phyloP scores from a whole-genome alignment of 2,113 vertebrate genomes.

The Noctilio leporinus region DNA sequence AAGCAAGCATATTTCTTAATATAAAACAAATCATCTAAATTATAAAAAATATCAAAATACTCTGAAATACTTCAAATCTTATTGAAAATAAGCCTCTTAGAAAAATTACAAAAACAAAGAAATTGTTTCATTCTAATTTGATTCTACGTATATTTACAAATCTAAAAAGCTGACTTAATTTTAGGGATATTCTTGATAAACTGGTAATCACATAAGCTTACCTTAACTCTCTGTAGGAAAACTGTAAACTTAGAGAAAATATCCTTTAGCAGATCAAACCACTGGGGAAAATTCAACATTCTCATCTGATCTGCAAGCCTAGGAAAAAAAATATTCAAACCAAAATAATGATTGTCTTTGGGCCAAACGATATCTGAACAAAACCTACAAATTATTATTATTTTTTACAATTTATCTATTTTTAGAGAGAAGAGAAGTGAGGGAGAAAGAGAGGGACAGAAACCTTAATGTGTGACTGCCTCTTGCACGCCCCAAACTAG shows the following conservation, averaged over 20 bases:
- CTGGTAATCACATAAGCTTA: conserved; percentile 66
- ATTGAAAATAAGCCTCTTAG: conserved; percentile 19
- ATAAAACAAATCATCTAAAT: conserved; percentile 31
- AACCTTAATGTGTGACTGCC: too few relatives aligned
- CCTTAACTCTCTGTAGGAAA: conserved; percentile 95
- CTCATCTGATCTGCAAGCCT: conserved; percentile 97
- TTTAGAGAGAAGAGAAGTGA: too few relatives aligned
- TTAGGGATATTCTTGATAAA: conserved; percentile 22
- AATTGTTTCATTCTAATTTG: background rate
- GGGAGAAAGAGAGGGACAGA: too few relatives aligned
- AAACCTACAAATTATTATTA: background rate
- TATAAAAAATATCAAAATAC: conserved; percentile 15
- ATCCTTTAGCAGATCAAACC: conserved; percentile 90
- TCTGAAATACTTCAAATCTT: background rate
- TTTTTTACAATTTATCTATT: too few relatives aligned
- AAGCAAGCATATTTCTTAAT: background rate
- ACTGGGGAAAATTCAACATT: conserved; percentile 94
- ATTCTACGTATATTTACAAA: background rate
- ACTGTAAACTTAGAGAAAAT: conserved; percentile 92
- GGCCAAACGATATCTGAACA: background rate
- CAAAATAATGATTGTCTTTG: background rate
- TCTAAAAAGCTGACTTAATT: background rate
- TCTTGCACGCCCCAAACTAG: too few relatives aligned
- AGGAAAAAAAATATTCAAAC: conserved; percentile 53
- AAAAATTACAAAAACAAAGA: conserved; percentile 5